A percentile compares a stretch with the other conserved stretches of the same genome.
Conservation (phyloP, 2,888 invertebrate genomes). For the Parapristionchus giblindavisi region DNA sequence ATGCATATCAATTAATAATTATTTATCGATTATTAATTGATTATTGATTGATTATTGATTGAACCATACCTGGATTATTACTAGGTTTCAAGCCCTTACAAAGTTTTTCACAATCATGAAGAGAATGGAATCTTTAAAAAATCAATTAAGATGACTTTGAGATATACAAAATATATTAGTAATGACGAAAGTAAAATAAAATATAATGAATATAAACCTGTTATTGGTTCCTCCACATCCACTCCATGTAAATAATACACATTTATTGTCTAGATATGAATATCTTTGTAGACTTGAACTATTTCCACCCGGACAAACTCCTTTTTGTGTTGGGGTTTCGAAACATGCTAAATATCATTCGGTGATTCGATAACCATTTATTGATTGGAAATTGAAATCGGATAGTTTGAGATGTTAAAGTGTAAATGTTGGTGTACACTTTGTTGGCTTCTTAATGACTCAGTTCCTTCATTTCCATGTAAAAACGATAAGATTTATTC, state of each 20-base stretch:
- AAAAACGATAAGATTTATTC: too few relatives aligned
- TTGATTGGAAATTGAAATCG: too few relatives aligned
- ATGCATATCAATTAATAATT: not conserved
- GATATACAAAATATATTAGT: not conserved
- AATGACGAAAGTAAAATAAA: too few relatives aligned
- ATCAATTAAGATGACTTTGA: not conserved
- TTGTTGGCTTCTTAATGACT: too few relatives aligned
- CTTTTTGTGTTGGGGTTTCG: constrained; percentile 49
- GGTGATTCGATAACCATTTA: too few relatives aligned
- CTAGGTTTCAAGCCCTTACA: constrained; percentile 55
- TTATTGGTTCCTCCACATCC: constrained; percentile 60
- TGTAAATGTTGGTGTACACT: too few relatives aligned
- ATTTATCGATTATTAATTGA: not conserved
- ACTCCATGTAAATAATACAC: constrained; percentile 28
- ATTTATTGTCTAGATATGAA: constrained; percentile 15
- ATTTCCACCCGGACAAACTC: constrained; percentile 50
- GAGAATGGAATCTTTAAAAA: constrained; percentile 45
- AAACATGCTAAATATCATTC: constrained; percentile 57
- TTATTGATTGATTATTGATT: not conserved
- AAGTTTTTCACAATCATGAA: constrained; percentile 49
- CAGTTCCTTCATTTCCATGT: too few relatives aligned
- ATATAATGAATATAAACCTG: constrained; percentile 41
- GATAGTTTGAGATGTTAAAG: too few relatives aligned
- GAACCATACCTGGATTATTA: constrained; percentile 45
- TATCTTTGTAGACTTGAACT: constrained; percentile 35